Base-by-base conservation (phyloP, 1,140 invertebrate genomes). In the Laupala kohalensis region DNA sequence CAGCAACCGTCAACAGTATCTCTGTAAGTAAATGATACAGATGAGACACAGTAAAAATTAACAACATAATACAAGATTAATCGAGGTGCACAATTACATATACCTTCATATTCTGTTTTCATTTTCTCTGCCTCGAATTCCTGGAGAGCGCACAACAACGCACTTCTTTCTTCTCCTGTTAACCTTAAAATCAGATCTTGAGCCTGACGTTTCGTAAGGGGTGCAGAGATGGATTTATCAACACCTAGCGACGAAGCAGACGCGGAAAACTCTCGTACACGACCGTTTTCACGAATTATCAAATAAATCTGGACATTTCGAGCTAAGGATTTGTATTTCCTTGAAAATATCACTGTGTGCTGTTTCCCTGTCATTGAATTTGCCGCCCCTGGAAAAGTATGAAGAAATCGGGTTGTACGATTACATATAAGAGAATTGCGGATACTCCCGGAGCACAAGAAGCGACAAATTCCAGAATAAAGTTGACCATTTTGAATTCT, bases 71-170 rank as follows among this genome's bases (percentile, higher is more conserved):
- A 63, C n/a, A 63, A 63, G 13, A n/a, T 63, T 63, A 15, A 63
- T 15, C n/a, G 25, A 15, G 69, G 75, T 70, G 70, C 72, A 71
- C 71, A 25, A 73, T 71, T 72, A 63, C 29, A 71, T 66, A 80
- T 84, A 91, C 90, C 89, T 87, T 89, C 88, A 77, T 87, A 91
- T 77, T 88, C 86, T 71, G 87, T 87, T 79, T 90, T 91, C 24
- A 86, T 83, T 77, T 86, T 82, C 73, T 88, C 86, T 0, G 89
- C 89, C 78, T 91, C 85, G 77, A 85, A 90, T 79, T 90, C 87
- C 74, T 89, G 86, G 24, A 92, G 77, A 1, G 89, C 87, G 24
- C 79, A 77, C 65, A 87, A 81, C 24, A 92, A 81, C 30, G 87
- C 79, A 74, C 83, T 84, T 73, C 90, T 82, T 77, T 92, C 90